phyloP scores from a whole-genome alignment of 2,797 vertebrate species.

The Eulemur coronatus region DNA sequence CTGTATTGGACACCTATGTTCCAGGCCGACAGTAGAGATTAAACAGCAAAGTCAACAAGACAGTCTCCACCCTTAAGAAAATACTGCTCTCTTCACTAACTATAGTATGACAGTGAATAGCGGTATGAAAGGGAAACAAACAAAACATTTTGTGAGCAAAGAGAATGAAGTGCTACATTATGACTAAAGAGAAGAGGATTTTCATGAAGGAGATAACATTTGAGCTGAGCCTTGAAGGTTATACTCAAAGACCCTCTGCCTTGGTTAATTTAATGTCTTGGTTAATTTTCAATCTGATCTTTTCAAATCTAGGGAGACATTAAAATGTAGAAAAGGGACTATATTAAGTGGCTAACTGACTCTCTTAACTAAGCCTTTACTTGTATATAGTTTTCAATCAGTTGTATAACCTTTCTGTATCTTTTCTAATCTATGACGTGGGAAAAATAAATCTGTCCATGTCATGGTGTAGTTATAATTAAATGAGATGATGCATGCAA shows the following conservation, averaged over 20 bases:
- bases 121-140: background rate
- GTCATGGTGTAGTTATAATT: rapidly evolving
- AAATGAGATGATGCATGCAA: background rate
- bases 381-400: too few relatives aligned
- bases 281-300: background rate
- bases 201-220: background rate
- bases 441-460: background rate
- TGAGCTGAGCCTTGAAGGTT: background rate
- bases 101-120: background rate
- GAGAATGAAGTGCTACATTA: background rate
- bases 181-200: background rate
- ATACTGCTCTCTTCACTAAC: background rate
- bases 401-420: too few relatives aligned
- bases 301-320: background rate
- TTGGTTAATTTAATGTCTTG: background rate
- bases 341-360: rapidly evolving
- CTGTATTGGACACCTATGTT: background rate
- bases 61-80: background rate
- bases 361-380: too few relatives aligned
- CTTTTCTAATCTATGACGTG: too few relatives aligned
- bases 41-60: background rate
- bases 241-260: background rate
- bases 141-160: background rate
- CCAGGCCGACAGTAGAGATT: background rate
- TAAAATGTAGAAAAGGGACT: background rate